Conservation (phyloP, 2,113 vertebrate species). For the Odocoileus virginianus region DNA sequence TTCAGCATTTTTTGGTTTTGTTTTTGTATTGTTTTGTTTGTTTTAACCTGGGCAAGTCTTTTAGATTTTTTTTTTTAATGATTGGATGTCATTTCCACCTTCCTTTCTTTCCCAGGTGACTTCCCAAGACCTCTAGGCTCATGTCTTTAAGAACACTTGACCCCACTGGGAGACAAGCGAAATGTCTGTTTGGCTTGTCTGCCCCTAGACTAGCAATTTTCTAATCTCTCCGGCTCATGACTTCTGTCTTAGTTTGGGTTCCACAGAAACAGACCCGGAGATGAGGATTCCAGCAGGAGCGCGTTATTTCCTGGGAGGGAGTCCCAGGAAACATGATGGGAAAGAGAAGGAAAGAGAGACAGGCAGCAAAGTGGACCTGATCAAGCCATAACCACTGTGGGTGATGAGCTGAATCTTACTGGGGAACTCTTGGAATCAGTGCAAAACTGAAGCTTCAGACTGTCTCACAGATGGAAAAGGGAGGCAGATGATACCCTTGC, state of each 20-base stretch:
- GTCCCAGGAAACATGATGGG: background rate
- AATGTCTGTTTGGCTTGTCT: background rate
- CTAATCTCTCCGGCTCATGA: background rate
- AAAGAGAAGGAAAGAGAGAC: background rate
- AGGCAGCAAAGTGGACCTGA: background rate
- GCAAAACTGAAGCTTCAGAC: background rate
- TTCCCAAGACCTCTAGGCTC: background rate
- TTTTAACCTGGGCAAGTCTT: background rate
- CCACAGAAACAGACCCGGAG: background rate
- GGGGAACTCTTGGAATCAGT: background rate
- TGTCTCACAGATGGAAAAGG: background rate
- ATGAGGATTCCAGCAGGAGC: background rate
- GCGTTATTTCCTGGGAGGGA: background rate
- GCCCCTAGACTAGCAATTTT: background rate
- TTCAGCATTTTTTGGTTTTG: background rate
- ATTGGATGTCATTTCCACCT: background rate
- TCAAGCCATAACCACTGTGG: background rate
- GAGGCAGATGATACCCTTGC: accelerated
- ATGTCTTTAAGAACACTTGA: background rate
- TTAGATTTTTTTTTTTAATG: background rate
- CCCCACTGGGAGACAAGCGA: background rate
- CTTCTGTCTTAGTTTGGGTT: background rate
- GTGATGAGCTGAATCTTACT: background rate
- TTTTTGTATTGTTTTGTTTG: background rate
- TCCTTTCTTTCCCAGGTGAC: background rate